A percentile compares a stretch with the other conserved stretches of the same genome.
These are phyloP conservation scores for Acronicta leporina DNA, from an alignment of 2,888 invertebrate genomes.

Conservation along the genomic window DNA sequence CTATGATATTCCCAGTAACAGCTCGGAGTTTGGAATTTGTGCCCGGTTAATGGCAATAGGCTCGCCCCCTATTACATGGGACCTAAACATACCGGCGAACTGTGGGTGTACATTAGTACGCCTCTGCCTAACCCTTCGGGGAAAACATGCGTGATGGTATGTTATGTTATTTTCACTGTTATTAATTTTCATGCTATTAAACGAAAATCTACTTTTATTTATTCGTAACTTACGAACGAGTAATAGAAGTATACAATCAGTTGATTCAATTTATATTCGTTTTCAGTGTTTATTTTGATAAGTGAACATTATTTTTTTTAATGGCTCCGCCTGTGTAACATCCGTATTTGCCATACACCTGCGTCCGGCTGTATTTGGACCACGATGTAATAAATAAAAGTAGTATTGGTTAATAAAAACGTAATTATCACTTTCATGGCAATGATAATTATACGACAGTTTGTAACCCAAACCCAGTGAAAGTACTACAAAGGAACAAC, in stretches of 20 bases:
- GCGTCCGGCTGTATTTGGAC: conserved; percentile 83
- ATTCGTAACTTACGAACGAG: conserved; percentile 7
- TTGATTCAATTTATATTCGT: conserved; percentile 53
- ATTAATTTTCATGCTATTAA: neutral
- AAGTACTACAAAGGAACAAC: conserved; percentile 50
- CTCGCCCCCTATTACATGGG: no score
- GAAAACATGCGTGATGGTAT: no score
- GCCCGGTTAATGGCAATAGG: no score
- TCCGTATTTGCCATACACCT: conserved; percentile 79
- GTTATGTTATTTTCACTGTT: no score
- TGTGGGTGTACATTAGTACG: no score
- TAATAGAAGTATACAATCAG: conserved; percentile 37
- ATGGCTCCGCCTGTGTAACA: conserved; percentile 71
- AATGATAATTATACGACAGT: conserved; percentile 59
- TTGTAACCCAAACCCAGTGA: conserved; percentile 31
- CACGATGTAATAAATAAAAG: conserved; percentile 73
- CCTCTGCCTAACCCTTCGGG: no score
- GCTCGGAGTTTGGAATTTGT: no score
- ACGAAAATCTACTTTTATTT: neutral
- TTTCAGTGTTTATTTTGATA: conserved; percentile 73
- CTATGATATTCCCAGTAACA: no score
- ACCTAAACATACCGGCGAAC: no score
- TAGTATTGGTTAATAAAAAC: conserved; percentile 67
- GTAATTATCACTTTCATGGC: conserved; percentile 62
- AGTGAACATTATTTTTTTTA: conserved; percentile 64